These are phyloP conservation scores for Thera britannica DNA, from an alignment of 2,888 invertebrate genomes.

Conservation along the genomic window DNA sequence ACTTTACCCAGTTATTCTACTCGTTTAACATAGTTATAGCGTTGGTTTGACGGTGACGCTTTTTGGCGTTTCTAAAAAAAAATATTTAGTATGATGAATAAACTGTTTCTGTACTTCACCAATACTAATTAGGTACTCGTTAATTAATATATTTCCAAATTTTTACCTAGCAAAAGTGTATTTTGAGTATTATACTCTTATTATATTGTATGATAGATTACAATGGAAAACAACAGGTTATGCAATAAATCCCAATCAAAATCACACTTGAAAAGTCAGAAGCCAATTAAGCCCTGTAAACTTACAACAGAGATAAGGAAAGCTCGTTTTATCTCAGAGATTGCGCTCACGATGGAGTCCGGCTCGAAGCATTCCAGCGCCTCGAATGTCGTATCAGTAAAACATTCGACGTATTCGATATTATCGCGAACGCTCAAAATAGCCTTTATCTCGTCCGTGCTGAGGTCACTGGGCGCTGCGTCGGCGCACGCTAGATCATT, in stretches of 20 bases:
- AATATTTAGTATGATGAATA: no score
- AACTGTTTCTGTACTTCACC: no score
- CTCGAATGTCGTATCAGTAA: conserved; percentile 71
- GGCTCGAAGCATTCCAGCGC: conserved; percentile 68
- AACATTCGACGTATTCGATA: conserved; percentile 75
- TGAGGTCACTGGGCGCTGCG: conserved; percentile 82
- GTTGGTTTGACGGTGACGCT: background rate
- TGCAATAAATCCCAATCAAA: background rate
- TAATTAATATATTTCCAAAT: no score
- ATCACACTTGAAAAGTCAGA: conserved; percentile 9
- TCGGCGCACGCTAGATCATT: conserved; percentile 69
- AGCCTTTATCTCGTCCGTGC: conserved; percentile 78
- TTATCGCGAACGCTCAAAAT: conserved; percentile 79
- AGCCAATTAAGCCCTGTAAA: conserved; percentile 10
- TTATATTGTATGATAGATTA: no score
- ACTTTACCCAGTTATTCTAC: background rate
- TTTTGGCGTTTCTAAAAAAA: no score
- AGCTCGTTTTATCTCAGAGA: conserved; percentile 38
- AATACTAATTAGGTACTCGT: no score
- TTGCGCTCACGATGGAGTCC: conserved; percentile 50
- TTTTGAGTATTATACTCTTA: no score
- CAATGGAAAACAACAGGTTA: no score
- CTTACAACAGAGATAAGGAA: conserved; percentile 36
- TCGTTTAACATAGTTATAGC: no score
- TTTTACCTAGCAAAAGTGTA: no score